A percentile compares a stretch with the other conserved stretches of the same genome.
Evolutionary conservation across 2,888 invertebrate species (phyloP).

Genomic region (Toxonevra muliebris): DNA sequence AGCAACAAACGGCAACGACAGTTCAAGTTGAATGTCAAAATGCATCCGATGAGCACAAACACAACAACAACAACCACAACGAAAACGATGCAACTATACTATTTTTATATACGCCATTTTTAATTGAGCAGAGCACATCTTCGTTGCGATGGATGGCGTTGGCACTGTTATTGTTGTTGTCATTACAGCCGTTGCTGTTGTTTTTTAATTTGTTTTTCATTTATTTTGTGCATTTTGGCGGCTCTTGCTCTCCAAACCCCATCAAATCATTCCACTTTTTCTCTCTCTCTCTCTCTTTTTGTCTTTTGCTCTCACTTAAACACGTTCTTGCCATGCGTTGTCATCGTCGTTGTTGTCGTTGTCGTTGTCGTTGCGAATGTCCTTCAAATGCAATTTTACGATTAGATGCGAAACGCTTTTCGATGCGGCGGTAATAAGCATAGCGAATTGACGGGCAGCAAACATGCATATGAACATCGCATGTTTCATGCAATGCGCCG

Average conservation of each 20-base stretch:
- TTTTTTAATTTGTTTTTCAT: conserved; percentile 14
- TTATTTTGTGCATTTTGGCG: neutral
- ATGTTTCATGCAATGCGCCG: conserved; percentile 7
- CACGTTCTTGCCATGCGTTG: conserved; percentile 10
- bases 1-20: conserved; percentile 37
- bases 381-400: conserved; percentile 59
- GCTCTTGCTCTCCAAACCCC: conserved; percentile 15
- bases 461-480: neutral
- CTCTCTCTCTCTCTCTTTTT: conserved; percentile 1
- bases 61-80: neutral
- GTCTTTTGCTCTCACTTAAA: neutral
- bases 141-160: neutral
- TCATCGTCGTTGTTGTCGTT: conserved; percentile 19
- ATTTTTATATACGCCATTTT: conserved; percentile 47
- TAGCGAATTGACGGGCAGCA: too few species aligned
- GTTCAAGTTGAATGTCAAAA: conserved; percentile 59
- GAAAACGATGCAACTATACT: neutral
- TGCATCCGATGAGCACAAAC: neutral
- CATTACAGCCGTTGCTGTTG: neutral
- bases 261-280: neutral
- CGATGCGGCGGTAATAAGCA: conserved; percentile 7
- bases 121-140: conserved; percentile 45
- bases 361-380: conserved; percentile 41
- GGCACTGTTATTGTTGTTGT: neutral
- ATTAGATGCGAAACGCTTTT: conserved; percentile 53